Evolutionary conservation across 2,797 vertebrate genomes (phyloP).

Genomic region (Lutjanus argentimaculatus): DNA sequence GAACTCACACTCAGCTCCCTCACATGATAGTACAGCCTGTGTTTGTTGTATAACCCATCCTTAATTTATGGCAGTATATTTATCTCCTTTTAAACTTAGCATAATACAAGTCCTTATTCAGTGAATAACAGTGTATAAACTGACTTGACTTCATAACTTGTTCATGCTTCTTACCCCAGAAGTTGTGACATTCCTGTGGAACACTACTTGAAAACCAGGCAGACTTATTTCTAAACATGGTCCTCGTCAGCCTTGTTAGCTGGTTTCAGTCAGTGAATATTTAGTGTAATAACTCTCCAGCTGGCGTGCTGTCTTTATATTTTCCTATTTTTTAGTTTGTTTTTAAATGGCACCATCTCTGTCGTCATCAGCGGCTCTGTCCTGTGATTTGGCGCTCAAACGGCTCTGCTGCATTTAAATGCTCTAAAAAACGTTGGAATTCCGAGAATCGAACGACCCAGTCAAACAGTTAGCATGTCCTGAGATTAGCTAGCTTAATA

Average conservation of each 20-base stretch:
- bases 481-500: background rate
- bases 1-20: too few relatives aligned
- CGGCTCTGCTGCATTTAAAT: slow-evolving; percentile 44
- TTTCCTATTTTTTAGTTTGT: too few relatives aligned
- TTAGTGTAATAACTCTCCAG: background rate
- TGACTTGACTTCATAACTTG: background rate
- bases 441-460: fast-evolving
- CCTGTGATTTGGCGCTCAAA: slow-evolving; percentile 4
- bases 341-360: background rate
- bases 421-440: slow-evolving; percentile 12
- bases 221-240: slow-evolving; percentile 89
- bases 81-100: background rate
- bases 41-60: too few relatives aligned
- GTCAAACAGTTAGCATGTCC: background rate
- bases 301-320: background rate
- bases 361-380: background rate
- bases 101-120: background rate
- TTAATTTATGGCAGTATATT: background rate
- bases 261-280: background rate
- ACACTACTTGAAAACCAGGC: slow-evolving; percentile 96
- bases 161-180: slow-evolving; percentile 90
- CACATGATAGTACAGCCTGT: too few relatives aligned
- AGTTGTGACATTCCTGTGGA: slow-evolving; percentile 45
- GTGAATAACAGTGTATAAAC: background rate
- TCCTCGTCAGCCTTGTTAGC: background rate